Percentiles rank a stretch among this genome's conserved stretches.
Conservation (phyloP, 1,140 invertebrate species). For the Leptopilina boulardi region DNA sequence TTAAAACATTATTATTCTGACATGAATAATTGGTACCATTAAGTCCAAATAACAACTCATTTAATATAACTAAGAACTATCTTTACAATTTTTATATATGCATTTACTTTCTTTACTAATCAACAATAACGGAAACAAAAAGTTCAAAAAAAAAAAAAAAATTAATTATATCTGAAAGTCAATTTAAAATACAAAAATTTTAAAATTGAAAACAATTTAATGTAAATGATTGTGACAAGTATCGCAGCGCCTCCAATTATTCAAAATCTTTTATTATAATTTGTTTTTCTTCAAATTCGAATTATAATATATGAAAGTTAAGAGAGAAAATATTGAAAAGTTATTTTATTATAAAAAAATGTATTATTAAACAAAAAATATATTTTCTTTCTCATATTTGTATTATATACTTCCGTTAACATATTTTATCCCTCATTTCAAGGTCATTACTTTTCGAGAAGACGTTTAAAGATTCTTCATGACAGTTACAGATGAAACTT, state of each 20-base stretch:
- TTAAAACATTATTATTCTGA: background rate
- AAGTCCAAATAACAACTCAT: constrained; percentile 3
- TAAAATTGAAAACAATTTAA: too few species aligned
- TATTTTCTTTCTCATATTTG: background rate
- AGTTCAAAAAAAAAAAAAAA: background rate
- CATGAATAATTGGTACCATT: background rate
- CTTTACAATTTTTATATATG: background rate
- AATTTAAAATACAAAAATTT: too few species aligned
- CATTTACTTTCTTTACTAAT: constrained; percentile 19
- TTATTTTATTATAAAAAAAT: too few species aligned
- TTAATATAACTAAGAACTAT: background rate
- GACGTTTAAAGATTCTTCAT: background rate
- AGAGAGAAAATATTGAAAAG: background rate
- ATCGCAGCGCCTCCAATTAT: too few species aligned
- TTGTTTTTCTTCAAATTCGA: too few species aligned
- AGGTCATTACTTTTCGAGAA: constrained; percentile 26
- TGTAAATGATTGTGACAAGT: too few species aligned
- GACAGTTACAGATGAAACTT: constrained; percentile 29
- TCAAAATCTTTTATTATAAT: too few species aligned
- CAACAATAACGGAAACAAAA: background rate
- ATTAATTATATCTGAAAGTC: too few species aligned
- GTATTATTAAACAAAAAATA: too few species aligned
- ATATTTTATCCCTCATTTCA: background rate
- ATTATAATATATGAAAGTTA: too few species aligned
- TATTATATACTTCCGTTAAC: background rate